Conservation (phyloP, 1,140 invertebrate genomes). For the Propsilocerus akamusi region DNA sequence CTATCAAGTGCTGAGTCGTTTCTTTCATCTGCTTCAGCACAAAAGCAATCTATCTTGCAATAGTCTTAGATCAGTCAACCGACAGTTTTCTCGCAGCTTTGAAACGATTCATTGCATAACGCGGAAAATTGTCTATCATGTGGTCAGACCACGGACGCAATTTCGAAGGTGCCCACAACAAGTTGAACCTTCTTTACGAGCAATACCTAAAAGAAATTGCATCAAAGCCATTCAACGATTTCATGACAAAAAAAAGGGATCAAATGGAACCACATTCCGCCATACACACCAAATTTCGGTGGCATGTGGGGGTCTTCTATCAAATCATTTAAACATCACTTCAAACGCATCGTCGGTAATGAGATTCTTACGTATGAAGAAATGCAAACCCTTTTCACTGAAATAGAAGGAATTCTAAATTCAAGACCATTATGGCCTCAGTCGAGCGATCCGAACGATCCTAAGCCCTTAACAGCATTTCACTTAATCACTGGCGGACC, state of each 20-base stretch:
- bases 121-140: conserved; percentile 12
- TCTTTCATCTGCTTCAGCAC: too few relatives aligned
- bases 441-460: conserved; percentile 11
- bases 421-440: conserved; percentile 10
- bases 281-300: conserved; percentile 16
- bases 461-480: conserved; percentile 10
- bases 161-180: conserved; percentile 13
- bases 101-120: conserved; percentile 11
- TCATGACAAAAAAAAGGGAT: conserved; percentile 10
- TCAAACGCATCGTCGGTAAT: conserved; percentile 9
- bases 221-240: background rate
- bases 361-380: conserved; percentile 14
- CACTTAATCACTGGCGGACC: conserved; percentile 10
- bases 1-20: too few relatives aligned
- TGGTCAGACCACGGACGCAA: conserved; percentile 19
- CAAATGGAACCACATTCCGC: too few relatives aligned
- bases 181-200: conserved; percentile 8
- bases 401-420: conserved; percentile 15
- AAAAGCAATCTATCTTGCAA: too few relatives aligned
- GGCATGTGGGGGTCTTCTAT: conserved; percentile 21
- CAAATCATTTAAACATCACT: conserved; percentile 14
- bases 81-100: conserved; percentile 13
- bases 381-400: conserved; percentile 11
- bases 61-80: conserved; percentile 10
- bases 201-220: background rate